Percentiles rank a stretch among this genome's conserved stretches.
phyloP scores from a whole-genome alignment of 2,888 invertebrate species.

The Orchesella flavescens region DNA sequence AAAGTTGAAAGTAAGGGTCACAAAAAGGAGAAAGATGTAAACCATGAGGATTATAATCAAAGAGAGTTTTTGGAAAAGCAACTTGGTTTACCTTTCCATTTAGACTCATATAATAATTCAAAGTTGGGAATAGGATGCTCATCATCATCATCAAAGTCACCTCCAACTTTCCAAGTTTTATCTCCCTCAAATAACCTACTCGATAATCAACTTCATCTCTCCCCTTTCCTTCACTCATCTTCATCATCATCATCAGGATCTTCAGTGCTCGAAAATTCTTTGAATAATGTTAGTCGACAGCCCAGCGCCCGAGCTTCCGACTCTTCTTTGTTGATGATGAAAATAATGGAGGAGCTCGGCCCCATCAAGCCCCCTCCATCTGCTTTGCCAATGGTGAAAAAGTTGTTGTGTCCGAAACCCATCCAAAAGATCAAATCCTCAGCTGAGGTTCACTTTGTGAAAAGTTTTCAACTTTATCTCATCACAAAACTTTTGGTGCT shows the following conservation, averaged over 20 bases:
- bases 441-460: constrained; percentile 53
- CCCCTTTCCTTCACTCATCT: neutral
- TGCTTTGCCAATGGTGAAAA: constrained; percentile 40
- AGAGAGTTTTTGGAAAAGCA: too few relatives aligned
- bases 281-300: neutral
- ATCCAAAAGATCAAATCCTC: constrained; percentile 36
- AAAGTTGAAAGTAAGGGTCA: constrained; percentile 7
- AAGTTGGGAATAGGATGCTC: neutral
- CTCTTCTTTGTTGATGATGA: constrained; percentile 43
- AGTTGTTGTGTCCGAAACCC: constrained; percentile 47
- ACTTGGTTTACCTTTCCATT: constrained; percentile 6
- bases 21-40: neutral
- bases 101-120: neutral
- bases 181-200: constrained; percentile 37
- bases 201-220: constrained; percentile 44
- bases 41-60: too few relatives aligned
- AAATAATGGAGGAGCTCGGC: constrained; percentile 50
- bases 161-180: constrained; percentile 33
- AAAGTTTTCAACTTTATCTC: constrained; percentile 59
- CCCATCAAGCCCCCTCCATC: constrained; percentile 32
- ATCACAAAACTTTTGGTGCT: constrained; percentile 55
- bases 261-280: neutral
- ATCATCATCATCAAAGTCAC: neutral
- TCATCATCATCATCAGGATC: neutral
- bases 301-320: neutral